phyloP scores from a whole-genome alignment of 1,140 invertebrate genomes.

The Samia ricini region DNA sequence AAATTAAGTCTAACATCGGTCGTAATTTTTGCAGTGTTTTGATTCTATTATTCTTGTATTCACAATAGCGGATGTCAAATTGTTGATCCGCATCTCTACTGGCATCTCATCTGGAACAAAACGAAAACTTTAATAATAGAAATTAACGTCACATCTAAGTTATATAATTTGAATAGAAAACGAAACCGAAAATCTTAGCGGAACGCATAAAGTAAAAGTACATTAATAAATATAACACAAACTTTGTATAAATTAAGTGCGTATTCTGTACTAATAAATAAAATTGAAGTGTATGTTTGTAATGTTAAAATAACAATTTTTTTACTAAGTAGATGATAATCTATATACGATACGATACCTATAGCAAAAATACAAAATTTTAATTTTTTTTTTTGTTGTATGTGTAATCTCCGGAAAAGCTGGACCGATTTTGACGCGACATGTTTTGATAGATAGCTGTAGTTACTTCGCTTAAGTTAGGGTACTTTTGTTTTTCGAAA shows the following conservation, averaged over 20 bases:
- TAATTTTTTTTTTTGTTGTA: no score
- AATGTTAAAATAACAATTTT: no score
- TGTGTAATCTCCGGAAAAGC: no score
- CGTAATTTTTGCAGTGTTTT: conserved; percentile 13
- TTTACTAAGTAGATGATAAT: no score
- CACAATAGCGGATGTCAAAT: conserved; percentile 9
- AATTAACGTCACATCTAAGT: conserved; percentile 4
- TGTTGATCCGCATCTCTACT: conserved; percentile 19
- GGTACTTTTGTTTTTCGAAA: no score
- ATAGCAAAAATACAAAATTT: no score
- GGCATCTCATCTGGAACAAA: conserved; percentile 39
- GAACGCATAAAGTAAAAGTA: neutral
- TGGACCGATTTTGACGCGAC: no score
- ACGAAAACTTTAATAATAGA: conserved; percentile 13
- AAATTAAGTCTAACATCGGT: conserved; percentile 15
- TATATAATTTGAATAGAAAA: neutral
- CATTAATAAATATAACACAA: neutral
- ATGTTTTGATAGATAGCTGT: no score
- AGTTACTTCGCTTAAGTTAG: no score
- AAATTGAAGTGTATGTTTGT: no score
- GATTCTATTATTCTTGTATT: conserved; percentile 5
- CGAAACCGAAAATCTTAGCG: neutral
- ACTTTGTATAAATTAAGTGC: neutral
- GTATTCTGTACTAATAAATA: no score
- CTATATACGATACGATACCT: no score